Evolutionary conservation across 2,888 invertebrate genomes (phyloP), one percentile per base, ranked within the genome.

Genomic region (Cephus sareptanus): DNA sequence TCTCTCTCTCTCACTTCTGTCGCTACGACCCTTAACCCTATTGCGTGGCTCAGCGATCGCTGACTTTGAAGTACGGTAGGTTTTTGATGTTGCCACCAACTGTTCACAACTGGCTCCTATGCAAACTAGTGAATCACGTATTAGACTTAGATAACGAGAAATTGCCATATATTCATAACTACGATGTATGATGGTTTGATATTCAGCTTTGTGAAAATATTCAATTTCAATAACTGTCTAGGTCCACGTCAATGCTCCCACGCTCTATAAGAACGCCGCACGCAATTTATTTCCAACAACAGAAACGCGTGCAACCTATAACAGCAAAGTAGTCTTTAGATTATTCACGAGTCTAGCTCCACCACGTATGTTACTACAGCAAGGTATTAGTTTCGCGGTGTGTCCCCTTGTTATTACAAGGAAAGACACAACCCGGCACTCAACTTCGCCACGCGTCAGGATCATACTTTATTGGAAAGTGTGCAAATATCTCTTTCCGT

Each of bases 11-110:
- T 83, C 82, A 79, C 82, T 79, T 73, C 79, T 78, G 75, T 75
- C 80, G 80, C 76, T 78, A 86, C 82, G 86, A 86, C 80, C 71
- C 81, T 68, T 34, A 76, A 69, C 73, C 76, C 81, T 79, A 35
- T 73, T 78, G 40, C 78, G 70, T 71, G 40, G 56, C 75, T 70
- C 74, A 70, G 78, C 76, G 73, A 79, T 73, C 76, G 77, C 69
- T 75, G 34, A 89, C 91, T 91, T 91, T 91, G 90, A 91, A 91
- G 90, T 90, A 85, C 87, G 87, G 83, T 83, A 80, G 84, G 87
- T 90, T 91, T 91, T 91, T 91, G 90, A 91, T 91, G 89, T 91
- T 87, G 87, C 88, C 88, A 87, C 91, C 91, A 91, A 91, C 91
- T 91, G 91, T 91, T 90, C 89, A 9, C 84, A 15, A 40, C 79